Evolutionary conservation across 2,888 invertebrate species (phyloP).

Genomic region (Notocelia uddmanniana): DNA sequence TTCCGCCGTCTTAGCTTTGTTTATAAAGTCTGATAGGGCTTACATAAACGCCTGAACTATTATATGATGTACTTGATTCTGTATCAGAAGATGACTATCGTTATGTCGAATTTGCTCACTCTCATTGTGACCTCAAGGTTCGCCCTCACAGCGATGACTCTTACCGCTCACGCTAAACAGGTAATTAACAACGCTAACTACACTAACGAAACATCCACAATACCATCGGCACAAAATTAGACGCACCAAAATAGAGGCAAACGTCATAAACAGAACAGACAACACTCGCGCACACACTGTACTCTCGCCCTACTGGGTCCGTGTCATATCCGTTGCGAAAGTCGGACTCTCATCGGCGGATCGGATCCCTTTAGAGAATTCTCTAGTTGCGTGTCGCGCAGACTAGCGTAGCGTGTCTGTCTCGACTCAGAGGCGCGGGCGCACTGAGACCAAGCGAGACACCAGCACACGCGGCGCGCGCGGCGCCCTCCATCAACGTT

Average conservation of each 20-base stretch:
- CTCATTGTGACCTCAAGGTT: slow-evolving; percentile 35
- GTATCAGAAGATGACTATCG: background rate
- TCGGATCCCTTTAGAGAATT: slow-evolving; percentile 55
- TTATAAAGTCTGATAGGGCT: background rate
- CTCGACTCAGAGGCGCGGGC: slow-evolving; percentile 76
- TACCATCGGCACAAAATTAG: slow-evolving; percentile 46
- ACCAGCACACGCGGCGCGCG: slow-evolving; percentile 65
- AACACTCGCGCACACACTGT: slow-evolving; percentile 39
- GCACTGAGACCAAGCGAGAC: slow-evolving; percentile 65
- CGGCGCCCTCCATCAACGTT: slow-evolving; percentile 74
- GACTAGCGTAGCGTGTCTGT: slow-evolving; percentile 68
- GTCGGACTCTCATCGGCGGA: slow-evolving; percentile 29
- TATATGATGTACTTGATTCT: background rate
- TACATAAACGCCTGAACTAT: slow-evolving; percentile 1
- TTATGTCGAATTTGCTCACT: background rate
- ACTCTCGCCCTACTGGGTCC: slow-evolving; percentile 40
- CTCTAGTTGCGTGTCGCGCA: slow-evolving; percentile 57
- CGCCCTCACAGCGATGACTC: slow-evolving; percentile 23
- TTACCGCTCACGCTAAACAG: slow-evolving; percentile 33
- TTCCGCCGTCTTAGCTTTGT: background rate
- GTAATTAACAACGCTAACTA: slow-evolving; percentile 40
- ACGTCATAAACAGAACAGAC: slow-evolving; percentile 44
- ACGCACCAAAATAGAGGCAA: slow-evolving; percentile 44
- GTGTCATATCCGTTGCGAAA: slow-evolving; percentile 46
- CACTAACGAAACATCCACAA: slow-evolving; percentile 42